phyloP scores from a whole-genome alignment of 2,797 vertebrate genomes.

The Antennarius maculatus region DNA sequence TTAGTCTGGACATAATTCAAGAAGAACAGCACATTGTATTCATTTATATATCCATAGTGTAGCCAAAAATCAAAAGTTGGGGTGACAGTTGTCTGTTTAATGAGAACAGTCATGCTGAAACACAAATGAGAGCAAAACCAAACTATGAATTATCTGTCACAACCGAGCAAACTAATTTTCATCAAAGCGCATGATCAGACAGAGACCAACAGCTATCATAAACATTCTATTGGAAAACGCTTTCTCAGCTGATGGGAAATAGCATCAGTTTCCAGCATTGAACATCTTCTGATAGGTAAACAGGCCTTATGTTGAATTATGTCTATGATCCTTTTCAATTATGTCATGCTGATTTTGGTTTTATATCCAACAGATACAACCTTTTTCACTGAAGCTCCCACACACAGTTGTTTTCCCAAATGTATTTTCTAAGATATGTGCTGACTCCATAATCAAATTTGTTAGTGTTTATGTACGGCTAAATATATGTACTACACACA shows the following conservation, averaged over 20 bases:
- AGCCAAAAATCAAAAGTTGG: background rate
- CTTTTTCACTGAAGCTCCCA: background rate
- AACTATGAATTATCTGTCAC: constrained; percentile 1
- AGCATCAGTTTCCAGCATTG: background rate
- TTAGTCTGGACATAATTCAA: background rate
- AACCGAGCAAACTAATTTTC: constrained; percentile 8
- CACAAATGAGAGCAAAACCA: background rate
- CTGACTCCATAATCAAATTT: too few species aligned
- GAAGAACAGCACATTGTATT: background rate
- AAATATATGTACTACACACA: too few species aligned
- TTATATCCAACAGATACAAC: background rate
- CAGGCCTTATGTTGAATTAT: background rate
- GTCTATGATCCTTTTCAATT: background rate
- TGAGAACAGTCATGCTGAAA: constrained; percentile 9
- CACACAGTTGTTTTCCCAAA: background rate
- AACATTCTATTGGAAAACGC: constrained; percentile 3
- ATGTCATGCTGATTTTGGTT: background rate
- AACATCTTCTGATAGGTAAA: background rate
- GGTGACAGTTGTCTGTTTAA: constrained; percentile 3
- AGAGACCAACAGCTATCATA: background rate
- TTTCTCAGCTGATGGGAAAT: constrained; percentile 1
- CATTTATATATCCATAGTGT: background rate
- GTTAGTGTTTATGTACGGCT: too few species aligned
- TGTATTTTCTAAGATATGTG: too few species aligned
- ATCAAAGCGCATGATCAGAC: constrained; percentile 18